Conservation (phyloP, 2,797 vertebrate species). For the Euthynnus affinis region DNA sequence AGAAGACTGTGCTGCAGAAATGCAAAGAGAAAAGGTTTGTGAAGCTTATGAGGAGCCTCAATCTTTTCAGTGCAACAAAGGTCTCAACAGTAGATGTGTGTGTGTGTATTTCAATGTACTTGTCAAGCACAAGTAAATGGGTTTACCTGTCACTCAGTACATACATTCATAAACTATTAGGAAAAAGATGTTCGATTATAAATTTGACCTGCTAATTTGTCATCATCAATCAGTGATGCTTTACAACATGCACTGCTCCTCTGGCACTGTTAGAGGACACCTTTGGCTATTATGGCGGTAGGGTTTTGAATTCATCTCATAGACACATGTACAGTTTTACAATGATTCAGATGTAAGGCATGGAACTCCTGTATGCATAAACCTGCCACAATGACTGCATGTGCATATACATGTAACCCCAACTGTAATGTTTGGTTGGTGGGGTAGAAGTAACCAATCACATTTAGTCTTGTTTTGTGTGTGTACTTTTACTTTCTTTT, state of each 20-base stretch:
- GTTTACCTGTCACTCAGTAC: neutral
- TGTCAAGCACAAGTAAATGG: neutral
- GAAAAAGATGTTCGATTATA: constrained; percentile 8
- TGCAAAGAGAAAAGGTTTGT: constrained; percentile 4
- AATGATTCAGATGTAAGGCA: neutral
- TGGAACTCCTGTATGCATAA: neutral
- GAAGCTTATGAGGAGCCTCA: too few relatives aligned
- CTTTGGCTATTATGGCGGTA: too few relatives aligned
- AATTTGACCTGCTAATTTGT: neutral
- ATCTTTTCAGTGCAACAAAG: too few relatives aligned
- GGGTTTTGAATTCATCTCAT: neutral
- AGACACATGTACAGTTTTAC: neutral
- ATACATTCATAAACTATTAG: neutral
- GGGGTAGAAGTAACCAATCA: too few relatives aligned
- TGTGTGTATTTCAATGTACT: neutral
- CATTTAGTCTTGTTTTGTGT: neutral
- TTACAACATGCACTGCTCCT: neutral
- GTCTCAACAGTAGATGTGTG: neutral
- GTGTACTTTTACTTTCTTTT: too few relatives aligned
- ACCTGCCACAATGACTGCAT: neutral
- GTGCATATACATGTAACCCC: neutral
- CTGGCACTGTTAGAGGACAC: neutral
- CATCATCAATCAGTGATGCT: neutral
- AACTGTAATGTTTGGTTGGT: too few relatives aligned
- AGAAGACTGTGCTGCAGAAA: constrained; percentile 29